Evolutionary conservation across 2,113 vertebrate genomes (phyloP), one percentile per base, ranked within the genome.

Genomic region (Sebastes schlegelii): DNA sequence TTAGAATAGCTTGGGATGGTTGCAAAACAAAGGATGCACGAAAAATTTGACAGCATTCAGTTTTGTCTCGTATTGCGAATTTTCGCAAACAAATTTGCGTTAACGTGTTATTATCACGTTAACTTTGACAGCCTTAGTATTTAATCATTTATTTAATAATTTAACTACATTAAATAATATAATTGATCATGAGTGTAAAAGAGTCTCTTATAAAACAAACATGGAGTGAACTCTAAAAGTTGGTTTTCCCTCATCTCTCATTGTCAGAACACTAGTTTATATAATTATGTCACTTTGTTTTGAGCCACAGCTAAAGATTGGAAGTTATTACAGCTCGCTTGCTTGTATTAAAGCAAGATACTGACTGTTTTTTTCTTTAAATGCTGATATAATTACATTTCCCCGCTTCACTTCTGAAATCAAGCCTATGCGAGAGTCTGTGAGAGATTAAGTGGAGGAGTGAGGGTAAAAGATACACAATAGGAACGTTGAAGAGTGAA

Each of bases 391-490:
- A 14, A 63, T 16, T 34, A 2, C 21, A n/a, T 4, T 16, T 11
- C 3, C 40, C 14, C 0, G 3, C 13, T 40, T 40, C n/a, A 26
- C 58, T 40, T 13, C 40, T 55, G 63, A 62, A 63, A 14, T 23
- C 45, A 63, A 49, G 8, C 48, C 49, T 6, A 6, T 34, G 34
- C 19, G 14, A 63, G 9, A 51, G 48, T 74, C 21, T 57, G 34
- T 10, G 52, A 69, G 40, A 11, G 52, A 54, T 54, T 19, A n/a
- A 54, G 62, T 26, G 76, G 63, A 43, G 45, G 46, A 75, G 45
- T 17, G 6, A 13, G 48, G 43, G 46, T 1, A 34, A 21, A 26
- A 65, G 5, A n/a, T 34, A 26, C 8, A 61, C 5, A 65, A 73
- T 2, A 10, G 23, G 2, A 49, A 58, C 34, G 13, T n/a, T 60